Base-by-base conservation (phyloP, 2,888 invertebrate species). In the Melanotus villosus region DNA sequence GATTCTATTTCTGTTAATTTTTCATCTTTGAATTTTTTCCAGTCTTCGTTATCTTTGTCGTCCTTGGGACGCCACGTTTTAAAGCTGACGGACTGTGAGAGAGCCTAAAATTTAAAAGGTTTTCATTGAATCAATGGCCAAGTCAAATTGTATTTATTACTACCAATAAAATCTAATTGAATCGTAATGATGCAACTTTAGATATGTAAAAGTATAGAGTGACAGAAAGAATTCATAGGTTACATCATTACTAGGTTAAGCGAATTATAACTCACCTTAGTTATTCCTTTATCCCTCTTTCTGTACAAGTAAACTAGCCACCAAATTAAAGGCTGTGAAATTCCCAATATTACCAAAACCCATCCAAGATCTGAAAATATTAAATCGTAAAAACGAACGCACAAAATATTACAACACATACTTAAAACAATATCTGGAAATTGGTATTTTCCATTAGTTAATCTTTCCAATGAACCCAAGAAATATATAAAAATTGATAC, bases 401-500 rank as follows among this genome's bases (percentile, higher is more conserved):
- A 10, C 4, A 32, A 18, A 19, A 36, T 52, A 3, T 1, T 1
- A 41, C 9, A n/a, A 38, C 1, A 1, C n/a, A 18, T 50, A 62
- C 62, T 19, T 26, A 62, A 88, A n/a, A 87, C 90, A 76, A 87
- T 86, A 6, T 78, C 78, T 0, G 93, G 93, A 81, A 89, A 92
- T 0, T 75, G 59, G 66, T 87, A 85, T 32, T 84, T 81, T 32
- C 89, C 90, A 74, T 92, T 92, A 0, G 82, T 84, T 0, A 91
- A 80, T 0, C 89, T 87, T 68, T 89, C 85, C 70, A 88, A 88
- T 0, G 88, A 87, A 0, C 85, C 79, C 41, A 92, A 84, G 0
- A 91, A 91, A 79, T 92, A 93, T 6, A 91, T 77, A 74, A 93
- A 87, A 38, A 93, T 92, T 0, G 87, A 79, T 9, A 89, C 84